Percentiles rank a stretch among this genome's conserved stretches.
Evolutionary conservation across 2,888 invertebrate species (phyloP).

Genomic region (Dryobota labecula): DNA sequence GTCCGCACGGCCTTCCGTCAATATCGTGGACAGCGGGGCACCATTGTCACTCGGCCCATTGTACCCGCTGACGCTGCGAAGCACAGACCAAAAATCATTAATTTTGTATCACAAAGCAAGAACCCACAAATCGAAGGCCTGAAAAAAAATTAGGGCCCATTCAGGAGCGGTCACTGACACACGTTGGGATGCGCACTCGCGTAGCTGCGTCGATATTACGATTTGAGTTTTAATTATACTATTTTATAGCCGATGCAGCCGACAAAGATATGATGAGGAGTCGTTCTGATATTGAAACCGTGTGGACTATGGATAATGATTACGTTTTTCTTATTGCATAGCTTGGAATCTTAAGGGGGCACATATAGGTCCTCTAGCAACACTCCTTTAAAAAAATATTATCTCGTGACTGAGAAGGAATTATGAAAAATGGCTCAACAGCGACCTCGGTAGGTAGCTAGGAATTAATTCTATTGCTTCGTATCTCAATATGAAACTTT

Average conservation of each 20-base stretch:
- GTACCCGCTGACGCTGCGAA: conserved; percentile 82
- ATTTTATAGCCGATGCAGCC: conserved; percentile 58
- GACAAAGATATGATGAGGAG: conserved; percentile 53
- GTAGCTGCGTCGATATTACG: conserved; percentile 76
- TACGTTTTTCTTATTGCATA: conserved; percentile 44
- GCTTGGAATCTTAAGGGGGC: conserved; percentile 39
- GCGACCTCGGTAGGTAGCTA: too few relatives aligned
- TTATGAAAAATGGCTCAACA: too few relatives aligned
- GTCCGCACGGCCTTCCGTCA: conserved; percentile 82
- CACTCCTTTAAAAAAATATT: too few relatives aligned
- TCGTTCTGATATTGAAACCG: conserved; percentile 62
- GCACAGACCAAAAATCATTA: conserved; percentile 90
- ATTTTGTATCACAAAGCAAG: conserved; percentile 90
- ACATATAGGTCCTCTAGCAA: too few relatives aligned
- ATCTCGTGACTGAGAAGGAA: too few relatives aligned
- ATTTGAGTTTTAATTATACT: conserved; percentile 85
- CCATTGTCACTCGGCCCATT: conserved; percentile 87
- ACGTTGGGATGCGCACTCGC: conserved; percentile 74
- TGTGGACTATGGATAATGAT: conserved; percentile 58
- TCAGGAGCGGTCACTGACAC: conserved; percentile 87
- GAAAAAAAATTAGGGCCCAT: conserved; percentile 86
- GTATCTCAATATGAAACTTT: too few relatives aligned
- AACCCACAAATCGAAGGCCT: conserved; percentile 89
- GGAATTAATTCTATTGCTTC: too few relatives aligned
- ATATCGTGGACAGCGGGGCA: conserved; percentile 89